Base-by-base conservation (phyloP, 2,888 invertebrate genomes). In the Lasioglossum figueresi region DNA sequence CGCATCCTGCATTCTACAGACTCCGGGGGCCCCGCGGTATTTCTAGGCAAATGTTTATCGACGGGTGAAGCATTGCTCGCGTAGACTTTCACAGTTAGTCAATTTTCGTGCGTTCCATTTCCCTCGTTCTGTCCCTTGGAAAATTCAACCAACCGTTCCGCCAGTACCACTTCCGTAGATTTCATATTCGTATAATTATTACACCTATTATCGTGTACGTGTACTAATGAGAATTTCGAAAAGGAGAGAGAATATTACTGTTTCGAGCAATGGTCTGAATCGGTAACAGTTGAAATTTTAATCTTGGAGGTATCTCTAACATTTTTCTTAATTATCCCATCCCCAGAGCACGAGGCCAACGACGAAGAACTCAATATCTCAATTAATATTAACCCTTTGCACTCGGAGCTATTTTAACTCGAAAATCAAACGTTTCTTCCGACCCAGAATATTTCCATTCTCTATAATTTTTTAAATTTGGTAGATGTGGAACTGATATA, bases 1-100 rank as follows among this genome's bases (percentile, higher is more conserved):
- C 37, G 40, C 72, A 27, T 74, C 56, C 75, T 31, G 68, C 56
- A 59, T 56, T 85, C 80, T 76, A 80, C 82, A 75, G 82, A 80
- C 81, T 84, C 76, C 45, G 76, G 70, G 70, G 43, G 40, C 48
- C 74, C 76, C 52, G 70, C 73, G 66, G 66, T 40, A 74, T 74
- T 74, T 74, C 74, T 48, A 52, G 45, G 74, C 74, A 52, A 52
- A 74, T 59, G 76, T 70, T 52, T 68, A 70, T 48, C 52, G 52
- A 34, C 74, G 34, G 31, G 31, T 48, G 72, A 48, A 34, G 34
- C 27, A 48, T 48, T 8, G 68, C 72, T 68, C 68, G 76, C 66
- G 68, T 48, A n/a, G 68, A 68, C 37, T 34, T 76, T 31, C 45
- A 68, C 66, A 37, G 52, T 48, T 63, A 76, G 14, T 45, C 66